These are phyloP conservation scores for Nicator chloris DNA, from an alignment of 2,113 vertebrate genomes.

Conservation along the genomic window DNA sequence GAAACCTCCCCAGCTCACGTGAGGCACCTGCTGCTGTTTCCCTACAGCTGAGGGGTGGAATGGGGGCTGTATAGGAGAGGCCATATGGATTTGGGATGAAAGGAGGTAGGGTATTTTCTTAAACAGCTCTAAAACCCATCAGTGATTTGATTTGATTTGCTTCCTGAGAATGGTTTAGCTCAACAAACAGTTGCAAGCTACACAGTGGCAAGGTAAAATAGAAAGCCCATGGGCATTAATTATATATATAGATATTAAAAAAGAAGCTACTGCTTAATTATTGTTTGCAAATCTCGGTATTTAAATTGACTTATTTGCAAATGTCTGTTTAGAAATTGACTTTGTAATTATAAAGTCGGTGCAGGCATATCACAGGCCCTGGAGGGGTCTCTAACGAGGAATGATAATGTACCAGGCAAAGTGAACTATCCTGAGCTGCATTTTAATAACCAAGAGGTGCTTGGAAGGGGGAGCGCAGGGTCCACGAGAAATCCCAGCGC, in stretches of 20 bases:
- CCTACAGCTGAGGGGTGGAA: background rate
- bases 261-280: conserved; percentile 81
- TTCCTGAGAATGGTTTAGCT: conserved; percentile 67
- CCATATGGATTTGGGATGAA: background rate
- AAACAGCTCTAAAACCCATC: conserved; percentile 55
- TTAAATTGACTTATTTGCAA: conserved; percentile 86
- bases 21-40: background rate
- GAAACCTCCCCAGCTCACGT: accelerated
- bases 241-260: conserved; percentile 79
- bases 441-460: conserved; percentile 72
- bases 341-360: conserved; percentile 81
- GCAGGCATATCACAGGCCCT: conserved; percentile 75
- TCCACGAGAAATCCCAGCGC: conserved; percentile 23
- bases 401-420: conserved; percentile 79
- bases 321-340: conserved; percentile 85
- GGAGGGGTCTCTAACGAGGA: conserved; percentile 80
- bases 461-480: background rate
- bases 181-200: conserved; percentile 73
- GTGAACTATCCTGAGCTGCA: conserved; percentile 73
- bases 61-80: background rate
- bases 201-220: conserved; percentile 71
- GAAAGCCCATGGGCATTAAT: conserved; percentile 78
- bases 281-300: conserved; percentile 82
- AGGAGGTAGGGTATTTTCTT: background rate
- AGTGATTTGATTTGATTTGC: conserved; percentile 65